These are phyloP conservation scores for Calameuta pallipes DNA, from an alignment of 2,888 invertebrate genomes.

Conservation along the genomic window DNA sequence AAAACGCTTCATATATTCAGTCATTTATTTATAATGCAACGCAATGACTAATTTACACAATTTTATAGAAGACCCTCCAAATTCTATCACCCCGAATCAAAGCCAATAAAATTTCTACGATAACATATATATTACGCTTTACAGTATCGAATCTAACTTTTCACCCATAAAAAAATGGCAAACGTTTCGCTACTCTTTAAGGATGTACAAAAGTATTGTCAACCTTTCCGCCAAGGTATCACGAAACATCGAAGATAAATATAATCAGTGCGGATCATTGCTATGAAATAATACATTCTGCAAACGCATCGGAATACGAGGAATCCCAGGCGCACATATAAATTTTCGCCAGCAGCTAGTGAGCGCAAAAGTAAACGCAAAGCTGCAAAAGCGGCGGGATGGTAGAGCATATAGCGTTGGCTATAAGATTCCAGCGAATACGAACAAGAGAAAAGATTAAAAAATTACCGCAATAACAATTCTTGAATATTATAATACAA, in stretches of 20 bases:
- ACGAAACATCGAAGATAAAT: background rate
- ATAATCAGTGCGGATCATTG: background rate
- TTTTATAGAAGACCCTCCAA: background rate
- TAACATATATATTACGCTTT: background rate
- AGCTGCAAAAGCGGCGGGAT: constrained; percentile 34
- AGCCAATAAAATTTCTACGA: background rate
- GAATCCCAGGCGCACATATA: constrained; percentile 29
- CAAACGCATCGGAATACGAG: constrained; percentile 25
- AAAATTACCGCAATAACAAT: background rate
- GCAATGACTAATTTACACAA: too few species aligned
- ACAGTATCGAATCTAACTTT: background rate
- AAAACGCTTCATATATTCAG: too few species aligned
- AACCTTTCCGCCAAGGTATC: background rate
- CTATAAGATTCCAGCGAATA: constrained; percentile 12
- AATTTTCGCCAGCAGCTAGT: constrained; percentile 37
- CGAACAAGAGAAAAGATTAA: background rate
- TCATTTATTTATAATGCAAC: too few species aligned
- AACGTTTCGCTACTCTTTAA: background rate
- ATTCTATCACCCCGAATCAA: background rate
- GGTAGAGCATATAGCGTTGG: constrained; percentile 32
- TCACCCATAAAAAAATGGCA: background rate
- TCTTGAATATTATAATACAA: background rate
- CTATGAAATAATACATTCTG: constrained; percentile 21
- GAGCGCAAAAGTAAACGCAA: constrained; percentile 36
- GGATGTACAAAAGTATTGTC: background rate